Conservation (phyloP, 2,888 invertebrate genomes). For the Clostera curtula region DNA sequence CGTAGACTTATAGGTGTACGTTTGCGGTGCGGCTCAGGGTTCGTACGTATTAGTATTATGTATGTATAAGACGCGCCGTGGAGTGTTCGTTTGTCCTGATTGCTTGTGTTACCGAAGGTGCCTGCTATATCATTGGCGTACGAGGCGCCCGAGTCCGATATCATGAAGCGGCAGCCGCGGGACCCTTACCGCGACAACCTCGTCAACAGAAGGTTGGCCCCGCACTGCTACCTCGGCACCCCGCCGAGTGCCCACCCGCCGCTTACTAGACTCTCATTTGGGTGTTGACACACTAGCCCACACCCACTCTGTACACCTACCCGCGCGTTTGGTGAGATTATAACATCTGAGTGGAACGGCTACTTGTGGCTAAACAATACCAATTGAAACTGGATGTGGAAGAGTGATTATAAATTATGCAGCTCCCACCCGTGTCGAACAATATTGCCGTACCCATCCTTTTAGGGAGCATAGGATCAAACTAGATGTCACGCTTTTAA, state of each 20-base stretch:
- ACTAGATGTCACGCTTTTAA: constrained; percentile 19
- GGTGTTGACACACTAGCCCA: constrained; percentile 62
- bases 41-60: constrained; percentile 49
- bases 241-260: constrained; percentile 23
- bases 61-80: constrained; percentile 36
- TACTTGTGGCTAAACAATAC: constrained; percentile 56
- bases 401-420: constrained; percentile 57
- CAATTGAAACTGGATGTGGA: constrained; percentile 67
- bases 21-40: constrained; percentile 34
- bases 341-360: constrained; percentile 49
- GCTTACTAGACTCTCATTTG: constrained; percentile 60
- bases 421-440: constrained; percentile 17
- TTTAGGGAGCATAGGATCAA: constrained; percentile 8
- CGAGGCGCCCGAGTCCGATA: constrained; percentile 99
- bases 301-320: constrained; percentile 24
- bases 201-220: constrained; percentile 96
- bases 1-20: constrained; percentile 33
- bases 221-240: constrained; percentile 34
- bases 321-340: constrained; percentile 27
- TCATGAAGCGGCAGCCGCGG: constrained; percentile 99
- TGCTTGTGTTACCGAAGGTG: constrained; percentile 84
- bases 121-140: constrained; percentile 99
- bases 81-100: constrained; percentile 60
- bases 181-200: constrained; percentile 98
- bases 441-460: constrained; percentile 17